These are phyloP conservation scores for Maccullochella peelii DNA, from an alignment of 2,113 vertebrate species.

Conservation along the genomic window DNA sequence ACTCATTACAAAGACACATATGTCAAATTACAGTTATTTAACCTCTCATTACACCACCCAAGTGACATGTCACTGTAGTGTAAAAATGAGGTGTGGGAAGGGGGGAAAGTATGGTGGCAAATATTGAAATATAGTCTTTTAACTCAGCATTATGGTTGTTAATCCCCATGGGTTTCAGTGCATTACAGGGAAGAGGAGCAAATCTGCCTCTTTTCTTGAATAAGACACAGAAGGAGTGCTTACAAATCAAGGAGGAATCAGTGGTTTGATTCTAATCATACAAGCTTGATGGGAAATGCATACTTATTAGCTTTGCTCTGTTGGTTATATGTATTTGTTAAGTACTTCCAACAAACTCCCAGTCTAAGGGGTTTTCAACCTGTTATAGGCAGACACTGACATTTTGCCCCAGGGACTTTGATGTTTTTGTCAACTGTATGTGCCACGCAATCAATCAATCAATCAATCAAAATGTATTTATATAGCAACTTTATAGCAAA, in stretches of 20 bases:
- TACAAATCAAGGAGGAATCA: conserved; percentile 1
- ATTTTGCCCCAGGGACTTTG: conserved; percentile 27
- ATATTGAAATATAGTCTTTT: conserved; percentile 21
- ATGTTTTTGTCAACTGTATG: conserved; percentile 27
- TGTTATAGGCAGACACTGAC: conserved; percentile 6
- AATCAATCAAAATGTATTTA: no score
- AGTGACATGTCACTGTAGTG: neutral
- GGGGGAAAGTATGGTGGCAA: neutral
- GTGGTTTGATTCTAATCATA: conserved; percentile 22
- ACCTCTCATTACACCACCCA: neutral
- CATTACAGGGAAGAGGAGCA: neutral
- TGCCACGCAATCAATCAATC: conserved; percentile 12
- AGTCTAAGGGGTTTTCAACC: neutral
- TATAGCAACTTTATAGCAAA: no score
- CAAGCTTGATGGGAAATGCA: conserved; percentile 6
- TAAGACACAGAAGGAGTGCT: neutral
- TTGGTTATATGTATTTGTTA: conserved; percentile 10
- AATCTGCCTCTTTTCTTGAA: neutral
- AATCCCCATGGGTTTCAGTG: conserved; percentile 26
- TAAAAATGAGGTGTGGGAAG: neutral
- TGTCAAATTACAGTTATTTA: conserved; percentile 5
- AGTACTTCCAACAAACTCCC: conserved; percentile 23
- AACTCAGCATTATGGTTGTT: conserved; percentile 6
- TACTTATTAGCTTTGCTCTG: conserved; percentile 20
- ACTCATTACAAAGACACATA: neutral